Conservation (phyloP, 2,113 vertebrate species). For the Gnathonemus echidnorhynchus region DNA sequence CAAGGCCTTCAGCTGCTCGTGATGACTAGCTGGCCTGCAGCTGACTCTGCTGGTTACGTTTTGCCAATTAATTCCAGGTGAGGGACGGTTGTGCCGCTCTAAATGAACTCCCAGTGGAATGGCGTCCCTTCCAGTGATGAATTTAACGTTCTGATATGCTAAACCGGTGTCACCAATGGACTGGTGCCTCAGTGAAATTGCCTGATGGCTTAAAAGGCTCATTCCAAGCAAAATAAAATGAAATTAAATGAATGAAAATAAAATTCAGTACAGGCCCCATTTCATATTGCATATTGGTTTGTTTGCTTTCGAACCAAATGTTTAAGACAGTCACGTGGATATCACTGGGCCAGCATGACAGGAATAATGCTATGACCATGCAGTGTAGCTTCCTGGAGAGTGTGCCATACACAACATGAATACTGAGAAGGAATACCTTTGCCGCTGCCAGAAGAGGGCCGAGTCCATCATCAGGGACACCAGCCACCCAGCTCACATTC, state of each 20-base stretch:
- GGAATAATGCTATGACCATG: background rate
- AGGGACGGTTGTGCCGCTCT: background rate
- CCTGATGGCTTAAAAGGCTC: background rate
- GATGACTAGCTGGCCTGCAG: background rate
- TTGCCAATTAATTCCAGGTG: background rate
- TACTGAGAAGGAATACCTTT: background rate
- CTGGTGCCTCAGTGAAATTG: background rate
- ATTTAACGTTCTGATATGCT: background rate
- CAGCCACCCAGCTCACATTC: background rate
- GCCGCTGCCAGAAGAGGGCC: background rate
- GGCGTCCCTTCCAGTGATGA: background rate
- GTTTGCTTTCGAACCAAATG: background rate
- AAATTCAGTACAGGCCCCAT: background rate
- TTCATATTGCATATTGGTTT: background rate
- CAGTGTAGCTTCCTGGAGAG: background rate
- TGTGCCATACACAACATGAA: background rate
- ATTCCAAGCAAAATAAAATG: background rate
- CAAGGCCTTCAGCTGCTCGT: background rate
- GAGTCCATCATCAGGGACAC: background rate
- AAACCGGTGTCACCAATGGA: background rate
- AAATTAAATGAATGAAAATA: background rate
- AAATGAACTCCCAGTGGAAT: background rate
- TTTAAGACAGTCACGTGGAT: background rate
- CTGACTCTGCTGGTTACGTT: background rate
- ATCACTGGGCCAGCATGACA: background rate